Evolutionary conservation across 2,797 vertebrate species (phyloP), one percentile per base, ranked within the genome.

Genomic region (Labeo calbasu): DNA sequence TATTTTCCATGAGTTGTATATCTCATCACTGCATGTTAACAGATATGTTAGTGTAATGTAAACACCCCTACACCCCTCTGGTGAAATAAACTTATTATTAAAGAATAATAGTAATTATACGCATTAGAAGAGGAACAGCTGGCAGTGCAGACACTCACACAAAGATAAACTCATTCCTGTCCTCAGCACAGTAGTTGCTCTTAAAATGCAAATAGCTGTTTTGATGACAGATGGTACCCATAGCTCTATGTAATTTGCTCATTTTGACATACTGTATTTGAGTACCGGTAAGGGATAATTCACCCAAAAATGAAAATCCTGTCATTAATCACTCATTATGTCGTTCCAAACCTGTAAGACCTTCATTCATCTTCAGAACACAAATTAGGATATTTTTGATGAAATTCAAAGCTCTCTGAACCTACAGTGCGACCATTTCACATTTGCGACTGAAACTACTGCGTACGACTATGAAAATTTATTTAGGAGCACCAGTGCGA

Each of bases 191-290:
- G 43, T n/a, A n/a, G 17, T 71, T 68, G 5, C 21, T 69, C 50
- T 23, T 13, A 53, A n/a, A 51, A 66, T 68, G 46, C 48, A 80
- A 70, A 77, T 46, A 82, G 70, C 25, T 80, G 57, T 66, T 81
- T 57, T 77, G 55, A 71, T 13, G 40, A 19, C 66, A 78, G 65
- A 77, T 78, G 66, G 28, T 40, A 46, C 6, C 82, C 50, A 63
- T 13, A 72, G 15, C 32, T 40, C 17, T 63, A 5, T 61, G 28
- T 65, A 32, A 65, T 65, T 65, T 17, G 1, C 14, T 32, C 25
- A 65, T 17, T 65, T 65, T 32, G 3, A 65, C 14, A 32, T 65
- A 5, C 32, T 36, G 32, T 36, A 57, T 57, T 57, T 57, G 14
- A 65, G 61, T 15, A 65, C 61, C 61, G 9, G 61, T 32, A 40